These are phyloP conservation scores for Heliconius hewitsoni DNA, from an alignment of 1,140 invertebrate genomes.

Conservation along the genomic window DNA sequence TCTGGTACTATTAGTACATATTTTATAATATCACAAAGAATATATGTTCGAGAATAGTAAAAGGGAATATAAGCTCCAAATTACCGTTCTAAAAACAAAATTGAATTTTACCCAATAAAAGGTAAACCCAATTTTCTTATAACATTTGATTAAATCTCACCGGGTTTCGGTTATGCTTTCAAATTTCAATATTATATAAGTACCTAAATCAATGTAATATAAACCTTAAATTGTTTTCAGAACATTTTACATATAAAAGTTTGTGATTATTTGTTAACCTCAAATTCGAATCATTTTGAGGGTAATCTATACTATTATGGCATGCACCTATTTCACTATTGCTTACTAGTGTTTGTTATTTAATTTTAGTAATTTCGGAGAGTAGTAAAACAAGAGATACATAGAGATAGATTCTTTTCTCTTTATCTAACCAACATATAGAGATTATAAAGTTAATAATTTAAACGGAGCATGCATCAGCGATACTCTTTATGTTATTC, in stretches of 20 bases:
- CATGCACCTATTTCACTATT: too few species aligned
- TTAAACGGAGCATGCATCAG: too few species aligned
- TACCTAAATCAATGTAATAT: neutral
- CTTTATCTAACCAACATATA: too few species aligned
- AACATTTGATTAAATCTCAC: conserved; percentile 18
- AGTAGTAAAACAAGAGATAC: too few species aligned
- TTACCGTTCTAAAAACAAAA: conserved; percentile 22
- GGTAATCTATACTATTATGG: too few species aligned
- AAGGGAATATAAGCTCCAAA: conserved; percentile 3
- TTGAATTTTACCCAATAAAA: conserved; percentile 36
- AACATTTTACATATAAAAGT: neutral
- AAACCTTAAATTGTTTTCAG: neutral
- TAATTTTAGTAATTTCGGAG: too few species aligned
- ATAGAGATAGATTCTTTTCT: too few species aligned
- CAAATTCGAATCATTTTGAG: too few species aligned
- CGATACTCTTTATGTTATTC: too few species aligned
- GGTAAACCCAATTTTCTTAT: conserved; percentile 32
- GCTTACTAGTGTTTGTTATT: too few species aligned
- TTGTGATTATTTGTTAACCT: neutral
- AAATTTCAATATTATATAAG: conserved; percentile 9
- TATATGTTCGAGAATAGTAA: neutral
- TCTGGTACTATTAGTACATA: neutral
- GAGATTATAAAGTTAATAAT: too few species aligned
- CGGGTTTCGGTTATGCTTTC: conserved; percentile 14
- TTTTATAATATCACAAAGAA: neutral